A percentile compares a stretch with the other conserved stretches of the same genome.
Evolutionary conservation across 2,888 invertebrate species (phyloP).

Genomic region (Noctua pronuba): DNA sequence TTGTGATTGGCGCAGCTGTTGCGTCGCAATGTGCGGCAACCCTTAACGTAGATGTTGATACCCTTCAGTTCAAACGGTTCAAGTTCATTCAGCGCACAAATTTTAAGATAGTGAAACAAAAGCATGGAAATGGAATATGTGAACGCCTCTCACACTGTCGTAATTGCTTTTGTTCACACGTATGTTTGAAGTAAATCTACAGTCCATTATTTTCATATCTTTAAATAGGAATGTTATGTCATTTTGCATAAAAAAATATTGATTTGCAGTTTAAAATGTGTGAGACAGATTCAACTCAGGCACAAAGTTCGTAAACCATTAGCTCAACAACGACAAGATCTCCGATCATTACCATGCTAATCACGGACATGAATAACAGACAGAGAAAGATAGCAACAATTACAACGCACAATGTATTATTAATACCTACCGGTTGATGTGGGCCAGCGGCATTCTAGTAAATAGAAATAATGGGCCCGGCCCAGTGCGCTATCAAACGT

Average conservation of each 20-base stretch:
- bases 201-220: background rate
- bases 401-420: constrained; percentile 65
- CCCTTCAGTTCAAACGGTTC: constrained; percentile 49
- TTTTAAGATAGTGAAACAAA: constrained; percentile 19
- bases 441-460: constrained; percentile 75
- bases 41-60: constrained; percentile 74
- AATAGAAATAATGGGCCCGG: constrained; percentile 82
- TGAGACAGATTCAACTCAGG: background rate
- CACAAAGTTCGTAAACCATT: background rate
- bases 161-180: constrained; percentile 30
- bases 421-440: constrained; percentile 67
- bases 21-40: constrained; percentile 78
- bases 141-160: constrained; percentile 15
- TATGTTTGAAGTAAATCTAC: background rate
- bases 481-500: constrained; percentile 75
- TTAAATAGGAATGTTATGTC: too few species aligned
- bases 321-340: constrained; percentile 17
- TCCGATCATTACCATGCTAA: constrained; percentile 28
- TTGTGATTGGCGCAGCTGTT: constrained; percentile 91
- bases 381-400: constrained; percentile 65
- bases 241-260: background rate
- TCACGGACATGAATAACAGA: constrained; percentile 40
- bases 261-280: background rate
- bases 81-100: constrained; percentile 49
- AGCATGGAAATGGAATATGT: background rate